These are phyloP conservation scores for Atta colombica DNA, from an alignment of 1,140 invertebrate species.

Conservation along the genomic window DNA sequence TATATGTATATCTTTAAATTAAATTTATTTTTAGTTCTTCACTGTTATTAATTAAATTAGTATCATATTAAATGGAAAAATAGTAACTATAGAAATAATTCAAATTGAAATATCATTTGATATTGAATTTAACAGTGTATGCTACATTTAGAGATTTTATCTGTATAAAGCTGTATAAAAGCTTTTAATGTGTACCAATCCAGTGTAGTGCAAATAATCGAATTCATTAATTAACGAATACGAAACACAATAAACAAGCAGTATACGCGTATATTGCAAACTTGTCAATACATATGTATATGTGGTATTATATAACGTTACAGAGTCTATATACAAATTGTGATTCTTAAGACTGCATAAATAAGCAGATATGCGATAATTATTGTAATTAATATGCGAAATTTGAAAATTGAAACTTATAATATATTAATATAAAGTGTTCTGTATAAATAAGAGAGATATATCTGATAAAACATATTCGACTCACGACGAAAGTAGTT, in stretches of 20 bases:
- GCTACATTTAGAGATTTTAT: too few species aligned
- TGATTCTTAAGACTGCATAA: background rate
- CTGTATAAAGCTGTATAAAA: too few species aligned
- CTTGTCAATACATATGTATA: background rate
- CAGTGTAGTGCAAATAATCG: too few species aligned
- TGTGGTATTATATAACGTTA: background rate
- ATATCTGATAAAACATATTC: background rate
- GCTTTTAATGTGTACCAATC: too few species aligned
- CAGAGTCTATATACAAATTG: background rate
- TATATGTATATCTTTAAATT: too few species aligned
- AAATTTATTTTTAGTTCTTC: too few species aligned
- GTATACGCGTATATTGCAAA: background rate
- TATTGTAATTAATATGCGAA: constrained; percentile 9
- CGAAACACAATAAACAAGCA: background rate
- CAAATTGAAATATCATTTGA: too few species aligned
- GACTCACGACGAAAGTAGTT: constrained; percentile 24
- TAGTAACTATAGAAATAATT: too few species aligned
- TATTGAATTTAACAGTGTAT: too few species aligned
- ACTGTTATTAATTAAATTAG: too few species aligned
- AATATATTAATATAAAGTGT: background rate
- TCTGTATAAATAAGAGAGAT: background rate
- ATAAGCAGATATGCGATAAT: background rate
- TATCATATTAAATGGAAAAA: too few species aligned
- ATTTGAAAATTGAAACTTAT: constrained; percentile 4
- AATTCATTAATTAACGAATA: background rate